These are phyloP conservation scores for Berghia stephanieae DNA, from an alignment of 1,140 invertebrate species.

Conservation along the genomic window DNA sequence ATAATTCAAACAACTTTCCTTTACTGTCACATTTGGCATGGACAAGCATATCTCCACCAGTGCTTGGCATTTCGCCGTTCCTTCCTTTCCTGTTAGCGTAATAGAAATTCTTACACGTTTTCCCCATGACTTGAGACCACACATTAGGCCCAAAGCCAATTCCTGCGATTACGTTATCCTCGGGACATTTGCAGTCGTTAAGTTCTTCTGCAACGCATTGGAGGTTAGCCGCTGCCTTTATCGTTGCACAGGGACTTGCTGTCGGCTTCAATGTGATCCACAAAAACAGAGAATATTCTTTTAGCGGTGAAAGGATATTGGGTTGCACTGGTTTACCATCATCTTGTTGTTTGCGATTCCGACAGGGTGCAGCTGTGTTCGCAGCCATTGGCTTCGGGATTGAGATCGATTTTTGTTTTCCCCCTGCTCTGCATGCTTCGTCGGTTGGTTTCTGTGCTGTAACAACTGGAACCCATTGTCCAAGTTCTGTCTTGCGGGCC, in stretches of 20 bases:
- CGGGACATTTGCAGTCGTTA: background rate
- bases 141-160: constrained; percentile 31
- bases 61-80: constrained; percentile 18
- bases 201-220: constrained; percentile 5
- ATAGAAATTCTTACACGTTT: constrained; percentile 25
- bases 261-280: constrained; percentile 24
- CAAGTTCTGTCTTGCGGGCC: too few relatives aligned
- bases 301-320: constrained; percentile 11
- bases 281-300: constrained; percentile 20
- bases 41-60: constrained; percentile 23
- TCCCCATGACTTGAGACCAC: background rate
- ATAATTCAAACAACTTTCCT: constrained; percentile 30
- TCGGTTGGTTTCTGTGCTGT: too few relatives aligned
- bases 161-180: constrained; percentile 24
- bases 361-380: too few relatives aligned
- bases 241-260: background rate
- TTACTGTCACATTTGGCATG: constrained; percentile 29
- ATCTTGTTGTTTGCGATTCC: too few relatives aligned
- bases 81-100: constrained; percentile 24
- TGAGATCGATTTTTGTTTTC: too few relatives aligned
- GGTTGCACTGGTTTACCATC: too few relatives aligned
- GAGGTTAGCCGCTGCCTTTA: background rate
- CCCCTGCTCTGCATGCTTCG: too few relatives aligned
- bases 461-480: too few relatives aligned
- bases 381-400: too few relatives aligned